Evolutionary conservation across 2,888 invertebrate species (phyloP).

Genomic region (Melinaea menophilus): DNA sequence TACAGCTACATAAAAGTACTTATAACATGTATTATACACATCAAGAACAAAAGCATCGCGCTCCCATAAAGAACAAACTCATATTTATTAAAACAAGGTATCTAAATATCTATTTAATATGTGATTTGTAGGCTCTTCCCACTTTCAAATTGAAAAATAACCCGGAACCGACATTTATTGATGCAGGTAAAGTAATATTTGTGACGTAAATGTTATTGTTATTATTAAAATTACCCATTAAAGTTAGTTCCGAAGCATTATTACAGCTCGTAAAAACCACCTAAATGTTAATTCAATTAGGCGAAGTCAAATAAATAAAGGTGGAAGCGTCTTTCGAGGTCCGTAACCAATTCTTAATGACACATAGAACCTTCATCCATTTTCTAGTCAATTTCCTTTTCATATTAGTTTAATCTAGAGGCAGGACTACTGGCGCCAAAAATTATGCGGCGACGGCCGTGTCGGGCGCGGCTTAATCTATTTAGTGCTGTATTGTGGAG

Average conservation of each 20-base stretch:
- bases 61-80: no score
- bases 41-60: no score
- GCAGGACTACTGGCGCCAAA: slow-evolving; percentile 78
- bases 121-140: background rate
- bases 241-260: slow-evolving; percentile 57
- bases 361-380: slow-evolving; percentile 73
- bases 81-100: slow-evolving; percentile 10
- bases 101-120: background rate
- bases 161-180: slow-evolving; percentile 18
- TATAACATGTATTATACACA: no score
- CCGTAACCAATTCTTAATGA: slow-evolving; percentile 75
- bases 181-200: slow-evolving; percentile 34
- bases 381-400: slow-evolving; percentile 78
- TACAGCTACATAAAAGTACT: no score
- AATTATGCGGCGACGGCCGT: slow-evolving; percentile 75
- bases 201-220: slow-evolving; percentile 67
- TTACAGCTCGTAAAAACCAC: slow-evolving; percentile 70
- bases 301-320: slow-evolving; percentile 73
- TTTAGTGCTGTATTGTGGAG: slow-evolving; percentile 72
- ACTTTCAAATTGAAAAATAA: slow-evolving; percentile 12
- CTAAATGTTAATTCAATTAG: slow-evolving; percentile 76
- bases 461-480: slow-evolving; percentile 71
- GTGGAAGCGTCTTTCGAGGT: slow-evolving; percentile 56
- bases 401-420: slow-evolving; percentile 78
- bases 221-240: slow-evolving; percentile 64